Evolutionary conservation across 2,888 invertebrate genomes (phyloP).

Genomic region (Phasia obesa): DNA sequence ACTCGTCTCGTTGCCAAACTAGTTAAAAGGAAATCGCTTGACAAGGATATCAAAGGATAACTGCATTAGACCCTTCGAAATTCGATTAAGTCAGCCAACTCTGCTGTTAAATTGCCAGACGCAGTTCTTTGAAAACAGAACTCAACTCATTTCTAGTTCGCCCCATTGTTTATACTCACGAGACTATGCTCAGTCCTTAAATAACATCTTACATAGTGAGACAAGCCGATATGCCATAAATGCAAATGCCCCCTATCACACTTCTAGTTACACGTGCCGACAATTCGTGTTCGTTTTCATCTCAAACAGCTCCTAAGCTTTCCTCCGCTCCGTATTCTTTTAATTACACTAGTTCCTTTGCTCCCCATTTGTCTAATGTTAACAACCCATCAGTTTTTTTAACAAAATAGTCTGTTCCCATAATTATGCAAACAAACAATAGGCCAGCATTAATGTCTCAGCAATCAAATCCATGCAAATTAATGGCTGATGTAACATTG

Average conservation of each 20-base stretch:
- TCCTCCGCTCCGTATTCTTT: constrained; percentile 4
- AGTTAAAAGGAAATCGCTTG: constrained; percentile 1
- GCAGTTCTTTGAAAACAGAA: too few species aligned
- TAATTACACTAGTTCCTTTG: constrained; percentile 10
- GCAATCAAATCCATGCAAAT: constrained; percentile 11
- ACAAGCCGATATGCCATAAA: neutral
- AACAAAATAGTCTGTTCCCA: constrained; percentile 19
- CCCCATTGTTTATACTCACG: too few species aligned
- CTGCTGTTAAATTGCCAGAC: too few species aligned
- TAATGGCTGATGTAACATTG: constrained; percentile 26
- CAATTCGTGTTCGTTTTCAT: neutral
- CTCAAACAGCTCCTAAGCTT: constrained; percentile 5
- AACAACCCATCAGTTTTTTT: too few species aligned
- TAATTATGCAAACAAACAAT: constrained; percentile 1
- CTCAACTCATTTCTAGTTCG: too few species aligned
- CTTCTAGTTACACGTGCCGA: neutral
- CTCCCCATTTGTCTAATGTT: constrained; percentile 14
- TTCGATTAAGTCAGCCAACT: too few species aligned
- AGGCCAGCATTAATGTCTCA: neutral
- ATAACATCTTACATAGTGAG: too few species aligned
- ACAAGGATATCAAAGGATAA: too few species aligned
- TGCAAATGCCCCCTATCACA: neutral
- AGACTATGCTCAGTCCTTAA: too few species aligned
- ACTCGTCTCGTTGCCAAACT: constrained; percentile 21
- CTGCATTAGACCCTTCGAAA: too few species aligned